Evolutionary conservation across 1,140 invertebrate species (phyloP).

Genomic region (Aphaenogaster rudis): DNA sequence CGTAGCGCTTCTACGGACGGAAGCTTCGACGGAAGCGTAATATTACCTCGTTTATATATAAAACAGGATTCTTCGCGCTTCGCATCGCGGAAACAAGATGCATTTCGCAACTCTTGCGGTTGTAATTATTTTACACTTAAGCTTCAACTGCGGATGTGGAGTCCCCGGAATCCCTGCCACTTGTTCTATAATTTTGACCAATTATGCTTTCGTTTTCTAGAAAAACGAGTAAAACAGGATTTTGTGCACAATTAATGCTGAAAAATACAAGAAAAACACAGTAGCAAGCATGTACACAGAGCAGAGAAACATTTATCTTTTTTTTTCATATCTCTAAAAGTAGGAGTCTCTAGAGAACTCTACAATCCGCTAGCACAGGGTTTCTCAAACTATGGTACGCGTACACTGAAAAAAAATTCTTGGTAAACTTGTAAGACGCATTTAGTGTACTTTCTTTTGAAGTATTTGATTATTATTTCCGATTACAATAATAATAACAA

Average conservation of each 20-base stretch:
- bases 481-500: too few species aligned
- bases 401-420: too few species aligned
- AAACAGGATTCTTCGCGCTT: background rate
- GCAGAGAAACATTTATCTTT: background rate
- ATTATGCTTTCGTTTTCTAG: background rate
- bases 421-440: too few species aligned
- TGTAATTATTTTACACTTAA: constrained; percentile 9
- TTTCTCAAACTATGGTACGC: too few species aligned
- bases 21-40: background rate
- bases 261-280: background rate
- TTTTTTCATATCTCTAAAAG: background rate
- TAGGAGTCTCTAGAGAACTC: background rate
- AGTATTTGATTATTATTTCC: too few species aligned
- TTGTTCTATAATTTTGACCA: background rate
- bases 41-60: constrained; percentile 6
- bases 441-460: too few species aligned
- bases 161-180: background rate
- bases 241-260: background rate
- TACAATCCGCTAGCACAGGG: background rate
- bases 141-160: background rate
- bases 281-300: background rate
- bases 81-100: background rate
- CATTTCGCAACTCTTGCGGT: background rate
- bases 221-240: background rate
- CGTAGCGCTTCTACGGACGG: background rate